phyloP scores from a whole-genome alignment of 2,797 vertebrate genomes.

The Pristis pectinata region DNA sequence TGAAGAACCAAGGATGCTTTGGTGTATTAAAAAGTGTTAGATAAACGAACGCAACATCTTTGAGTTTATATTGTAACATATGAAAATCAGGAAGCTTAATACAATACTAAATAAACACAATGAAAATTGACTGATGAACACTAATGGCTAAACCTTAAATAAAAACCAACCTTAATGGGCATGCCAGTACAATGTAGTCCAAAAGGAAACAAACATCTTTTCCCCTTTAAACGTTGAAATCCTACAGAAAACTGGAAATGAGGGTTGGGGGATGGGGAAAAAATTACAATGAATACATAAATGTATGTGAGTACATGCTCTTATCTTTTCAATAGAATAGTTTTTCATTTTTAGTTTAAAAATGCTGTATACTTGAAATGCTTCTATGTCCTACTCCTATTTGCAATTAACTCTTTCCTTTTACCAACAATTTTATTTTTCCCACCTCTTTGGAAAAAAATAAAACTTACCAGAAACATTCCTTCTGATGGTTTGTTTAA shows the following conservation, averaged over 20 bases:
- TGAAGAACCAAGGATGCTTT: no score
- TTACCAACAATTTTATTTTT: neutral
- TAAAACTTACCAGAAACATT: neutral
- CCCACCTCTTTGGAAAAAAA: neutral
- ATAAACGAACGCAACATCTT: no score
- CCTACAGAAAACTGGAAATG: conserved; percentile 75
- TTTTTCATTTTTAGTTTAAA: neutral
- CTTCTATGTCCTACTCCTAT: no score
- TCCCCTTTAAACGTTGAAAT: conserved; percentile 87
- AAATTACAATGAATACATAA: neutral
- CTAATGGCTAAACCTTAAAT: neutral
- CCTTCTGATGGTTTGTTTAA: neutral
- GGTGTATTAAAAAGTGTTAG: no score
- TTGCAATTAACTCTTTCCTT: neutral
- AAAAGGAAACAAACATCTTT: conserved; percentile 85
- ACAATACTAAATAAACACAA: neutral
- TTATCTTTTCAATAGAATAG: neutral
- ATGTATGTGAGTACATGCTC: neutral
- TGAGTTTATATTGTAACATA: neutral
- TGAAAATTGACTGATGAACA: neutral
- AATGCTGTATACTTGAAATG: neutral
- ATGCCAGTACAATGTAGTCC: conserved; percentile 96
- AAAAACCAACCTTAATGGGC: conserved; percentile 86
- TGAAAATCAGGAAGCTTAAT: neutral
- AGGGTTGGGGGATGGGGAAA: conserved; percentile 38